Evolutionary conservation across 2,113 vertebrate genomes (phyloP), one percentile per base, ranked within the genome.

Genomic region (Odontesthes bonariensis): DNA sequence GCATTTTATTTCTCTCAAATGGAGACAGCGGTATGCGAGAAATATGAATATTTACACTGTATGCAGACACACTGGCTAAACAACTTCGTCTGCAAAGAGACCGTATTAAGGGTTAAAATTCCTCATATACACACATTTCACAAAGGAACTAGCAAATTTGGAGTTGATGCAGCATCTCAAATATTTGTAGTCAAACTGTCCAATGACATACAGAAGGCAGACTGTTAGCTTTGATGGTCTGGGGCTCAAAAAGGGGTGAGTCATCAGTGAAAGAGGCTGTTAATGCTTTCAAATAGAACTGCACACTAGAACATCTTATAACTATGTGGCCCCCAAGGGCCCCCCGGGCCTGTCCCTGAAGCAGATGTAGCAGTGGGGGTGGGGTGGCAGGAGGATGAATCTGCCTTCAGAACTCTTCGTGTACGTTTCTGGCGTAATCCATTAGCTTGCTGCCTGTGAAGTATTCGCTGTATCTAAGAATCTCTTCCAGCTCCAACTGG

Each of bases 371-470:
- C 46, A 35, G 27, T 8, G 10, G 3, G 67, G 8, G 40, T 17
- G 8, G 1, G 14, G 44, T 11, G 40, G 11, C 12, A 27, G 55
- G 31, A 11, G 10, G 8, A 31, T n/a, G 6, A 2, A 9, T 12
- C 35, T 2, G 20, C 73, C 76, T 58, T 96, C 93, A 99, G 93
- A 99, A 99, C 77, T 99, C 98, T 90, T 99, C 98, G 0, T 99
- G 98, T 32, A 99, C 98, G 0, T 96, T 99, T 8, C 96, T 94
- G 40, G 97, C 98, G 0, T 99, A 99, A 86, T 99, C 97, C 98
- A 99, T 96, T 31, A 99, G 95, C 75, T 99, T 99, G 96, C 98
- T 99, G 79, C 97, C 97, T 0, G 97, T 99, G 93, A 99, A 99
- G 81, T 99, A 99, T 64, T 99, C 97, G 59, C 98, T 98, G 77